Evolutionary conservation across 2,113 vertebrate genomes (phyloP).

Genomic region (Toxotes chatareus): DNA sequence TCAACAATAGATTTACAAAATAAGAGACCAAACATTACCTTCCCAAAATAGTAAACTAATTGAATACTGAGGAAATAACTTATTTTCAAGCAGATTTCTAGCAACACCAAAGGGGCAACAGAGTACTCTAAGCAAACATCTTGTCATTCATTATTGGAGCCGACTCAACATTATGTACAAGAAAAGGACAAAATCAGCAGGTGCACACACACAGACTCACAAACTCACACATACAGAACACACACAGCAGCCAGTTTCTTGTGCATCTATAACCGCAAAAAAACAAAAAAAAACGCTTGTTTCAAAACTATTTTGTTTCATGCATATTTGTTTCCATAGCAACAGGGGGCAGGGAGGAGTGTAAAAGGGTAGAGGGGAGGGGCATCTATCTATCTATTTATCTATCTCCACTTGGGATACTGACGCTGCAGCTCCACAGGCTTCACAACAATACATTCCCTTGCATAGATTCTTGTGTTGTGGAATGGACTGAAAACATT

Average conservation of each 20-base stretch:
- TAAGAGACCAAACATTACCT: conserved; percentile 55
- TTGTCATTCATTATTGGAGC: conserved; percentile 33
- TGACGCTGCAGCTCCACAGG: conserved; percentile 44
- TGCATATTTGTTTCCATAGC: conserved; percentile 76
- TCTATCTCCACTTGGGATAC: conserved; percentile 24
- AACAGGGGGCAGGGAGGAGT: conserved; percentile 38
- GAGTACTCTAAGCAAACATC: conserved; percentile 40
- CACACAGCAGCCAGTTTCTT: conserved; percentile 65
- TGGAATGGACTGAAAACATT: conserved; percentile 67
- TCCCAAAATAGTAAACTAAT: conserved; percentile 51
- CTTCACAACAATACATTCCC: conserved; percentile 62
- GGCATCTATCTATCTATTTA: conserved; percentile 11
- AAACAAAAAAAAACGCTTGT: not conserved
- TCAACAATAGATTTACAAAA: conserved; percentile 75
- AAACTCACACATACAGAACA: conserved; percentile 38
- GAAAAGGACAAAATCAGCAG: conserved; percentile 44
- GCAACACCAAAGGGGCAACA: conserved; percentile 64
- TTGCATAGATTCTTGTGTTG: conserved; percentile 84
- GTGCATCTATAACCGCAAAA: conserved; percentile 59
- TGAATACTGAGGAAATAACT: conserved; percentile 64
- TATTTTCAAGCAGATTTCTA: conserved; percentile 66
- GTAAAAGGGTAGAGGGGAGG: not conserved
- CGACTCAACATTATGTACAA: conserved; percentile 39
- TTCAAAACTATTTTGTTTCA: conserved; percentile 70
- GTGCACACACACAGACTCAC: conserved; percentile 35